phyloP scores from a whole-genome alignment of 2,113 vertebrate genomes.

The Panthera uncia region DNA sequence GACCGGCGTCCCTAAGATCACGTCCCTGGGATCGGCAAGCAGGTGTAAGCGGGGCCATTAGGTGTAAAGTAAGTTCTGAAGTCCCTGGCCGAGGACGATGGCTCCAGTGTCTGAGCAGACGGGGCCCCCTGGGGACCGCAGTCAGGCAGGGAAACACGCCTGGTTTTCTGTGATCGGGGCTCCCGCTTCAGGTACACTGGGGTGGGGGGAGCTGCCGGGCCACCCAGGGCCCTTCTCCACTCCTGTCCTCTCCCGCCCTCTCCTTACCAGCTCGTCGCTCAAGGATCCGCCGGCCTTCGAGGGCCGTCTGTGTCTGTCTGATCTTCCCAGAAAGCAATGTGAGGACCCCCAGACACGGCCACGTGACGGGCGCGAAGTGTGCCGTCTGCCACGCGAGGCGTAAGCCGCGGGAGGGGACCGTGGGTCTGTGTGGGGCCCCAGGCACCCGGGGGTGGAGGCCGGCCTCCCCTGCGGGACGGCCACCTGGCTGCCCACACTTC shows the following conservation, averaged over 20 bases:
- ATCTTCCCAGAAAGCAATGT: no score
- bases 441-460: not conserved
- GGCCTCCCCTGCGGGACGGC: not conserved
- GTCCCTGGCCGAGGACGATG: accelerated
- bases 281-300: not conserved
- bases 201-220: accelerated
- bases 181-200: not conserved
- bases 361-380: no score
- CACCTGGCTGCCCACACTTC: not conserved
- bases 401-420: not conserved
- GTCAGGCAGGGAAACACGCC: not conserved
- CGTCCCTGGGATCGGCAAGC: accelerated
- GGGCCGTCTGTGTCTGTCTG: not conserved
- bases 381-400: not conserved
- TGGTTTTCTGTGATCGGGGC: no score
- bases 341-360: not conserved
- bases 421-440: not conserved
- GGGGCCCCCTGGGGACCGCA: not conserved
- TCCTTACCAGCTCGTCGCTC: not conserved
- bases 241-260: not conserved
- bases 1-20: accelerated
- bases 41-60: accelerated
- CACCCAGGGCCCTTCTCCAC: not conserved
- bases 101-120: not conserved
- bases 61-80: not conserved